A percentile compares a stretch with the other conserved stretches of the same genome.
Conservation (phyloP, 2,113 vertebrate species). For the Corythaeola cristata region DNA sequence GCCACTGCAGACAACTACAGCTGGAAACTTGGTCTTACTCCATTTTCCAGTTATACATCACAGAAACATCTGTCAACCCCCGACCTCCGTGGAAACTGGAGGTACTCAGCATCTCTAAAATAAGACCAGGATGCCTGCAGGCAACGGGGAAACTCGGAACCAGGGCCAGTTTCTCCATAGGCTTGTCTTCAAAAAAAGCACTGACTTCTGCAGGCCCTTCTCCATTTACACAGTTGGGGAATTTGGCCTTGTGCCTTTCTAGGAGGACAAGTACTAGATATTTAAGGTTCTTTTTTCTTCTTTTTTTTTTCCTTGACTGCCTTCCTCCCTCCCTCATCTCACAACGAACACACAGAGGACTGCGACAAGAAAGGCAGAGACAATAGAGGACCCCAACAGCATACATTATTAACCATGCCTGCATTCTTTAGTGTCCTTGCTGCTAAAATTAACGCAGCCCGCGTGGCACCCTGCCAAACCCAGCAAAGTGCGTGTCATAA, state of each 20-base stretch:
- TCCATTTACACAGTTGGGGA: background rate
- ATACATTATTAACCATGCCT: constrained; percentile 6
- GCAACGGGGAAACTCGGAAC: background rate
- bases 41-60: background rate
- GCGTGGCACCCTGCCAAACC: background rate
- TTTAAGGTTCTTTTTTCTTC: background rate
- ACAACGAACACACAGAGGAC: background rate
- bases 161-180: background rate
- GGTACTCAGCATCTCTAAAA: background rate
- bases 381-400: background rate
- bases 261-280: background rate
- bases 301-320: background rate
- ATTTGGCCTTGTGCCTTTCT: background rate
- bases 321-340: background rate
- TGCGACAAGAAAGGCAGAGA: background rate
- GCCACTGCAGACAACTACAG: background rate
- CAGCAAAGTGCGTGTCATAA: background rate
- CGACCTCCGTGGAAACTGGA: background rate
- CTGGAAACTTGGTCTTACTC: background rate
- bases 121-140: background rate
- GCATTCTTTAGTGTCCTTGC: constrained; percentile 2
- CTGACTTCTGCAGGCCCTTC: background rate
- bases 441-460: constrained; percentile 26
- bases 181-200: background rate
- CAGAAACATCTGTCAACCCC: background rate